Percentiles rank a stretch among this genome's conserved stretches.
phyloP scores from a whole-genome alignment of 2,113 vertebrate genomes.

The Donacobius atricapilla region DNA sequence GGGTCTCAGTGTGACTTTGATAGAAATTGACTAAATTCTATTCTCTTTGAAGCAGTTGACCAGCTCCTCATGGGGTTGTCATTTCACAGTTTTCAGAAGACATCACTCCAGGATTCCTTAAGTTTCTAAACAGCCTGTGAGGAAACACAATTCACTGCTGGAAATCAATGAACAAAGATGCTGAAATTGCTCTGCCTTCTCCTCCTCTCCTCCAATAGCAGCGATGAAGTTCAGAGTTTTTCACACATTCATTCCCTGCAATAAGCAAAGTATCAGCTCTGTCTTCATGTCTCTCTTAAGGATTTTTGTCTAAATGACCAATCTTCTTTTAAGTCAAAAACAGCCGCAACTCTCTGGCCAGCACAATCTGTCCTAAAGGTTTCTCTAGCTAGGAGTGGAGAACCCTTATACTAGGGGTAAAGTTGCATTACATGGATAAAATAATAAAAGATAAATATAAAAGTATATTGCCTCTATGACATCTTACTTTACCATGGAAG shows the following conservation, averaged over 20 bases:
- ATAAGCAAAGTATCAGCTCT: neutral
- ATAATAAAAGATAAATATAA: neutral
- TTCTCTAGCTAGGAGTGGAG: neutral
- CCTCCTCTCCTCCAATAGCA: neutral
- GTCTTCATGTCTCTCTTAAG: neutral
- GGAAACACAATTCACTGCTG: neutral
- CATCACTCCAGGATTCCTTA: neutral
- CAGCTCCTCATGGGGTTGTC: neutral
- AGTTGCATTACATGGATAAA: neutral
- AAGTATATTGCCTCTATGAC: neutral
- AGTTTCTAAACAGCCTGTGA: neutral
- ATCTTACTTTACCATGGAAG: neutral
- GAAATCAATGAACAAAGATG: neutral
- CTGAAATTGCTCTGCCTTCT: neutral
- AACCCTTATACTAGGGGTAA: neutral
- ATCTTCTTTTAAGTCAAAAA: neutral
- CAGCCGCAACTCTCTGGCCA: neutral
- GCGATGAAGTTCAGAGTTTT: neutral
- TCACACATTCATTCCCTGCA: neutral
- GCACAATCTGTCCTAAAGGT: neutral
- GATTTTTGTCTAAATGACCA: neutral
- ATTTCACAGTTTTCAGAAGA: neutral
- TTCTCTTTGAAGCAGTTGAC: neutral
- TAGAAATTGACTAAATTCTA: neutral
- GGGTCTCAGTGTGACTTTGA: neutral